Conservation (phyloP, 2,113 vertebrate species). For the Petrocephalus zakoni region DNA sequence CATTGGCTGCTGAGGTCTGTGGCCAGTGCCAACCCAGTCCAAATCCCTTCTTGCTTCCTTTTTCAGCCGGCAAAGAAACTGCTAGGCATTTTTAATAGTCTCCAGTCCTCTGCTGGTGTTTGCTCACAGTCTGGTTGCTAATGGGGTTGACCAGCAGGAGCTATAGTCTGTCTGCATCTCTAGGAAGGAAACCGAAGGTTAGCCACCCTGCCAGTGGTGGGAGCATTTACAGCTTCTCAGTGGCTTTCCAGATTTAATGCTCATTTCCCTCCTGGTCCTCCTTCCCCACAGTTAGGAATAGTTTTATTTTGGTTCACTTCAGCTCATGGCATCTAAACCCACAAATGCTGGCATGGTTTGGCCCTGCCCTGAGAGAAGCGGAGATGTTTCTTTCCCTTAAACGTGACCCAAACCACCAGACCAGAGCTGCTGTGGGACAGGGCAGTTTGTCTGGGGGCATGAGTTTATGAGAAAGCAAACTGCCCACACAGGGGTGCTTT, state of each 20-base stretch:
- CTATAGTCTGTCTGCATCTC: neutral
- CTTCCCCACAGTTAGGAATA: conserved; percentile 9
- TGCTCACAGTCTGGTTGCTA: neutral
- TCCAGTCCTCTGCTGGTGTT: neutral
- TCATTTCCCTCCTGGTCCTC: conserved; percentile 22
- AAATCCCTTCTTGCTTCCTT: neutral
- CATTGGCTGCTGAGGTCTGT: neutral
- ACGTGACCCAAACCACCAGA: conserved; percentile 10
- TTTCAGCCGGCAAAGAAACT: neutral
- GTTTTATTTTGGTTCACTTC: conserved; percentile 18
- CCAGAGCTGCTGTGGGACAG: neutral
- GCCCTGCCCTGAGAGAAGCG: neutral
- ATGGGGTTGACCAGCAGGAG: no score
- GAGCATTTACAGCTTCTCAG: neutral
- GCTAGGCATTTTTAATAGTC: neutral
- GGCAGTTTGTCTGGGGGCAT: conserved; percentile 10
- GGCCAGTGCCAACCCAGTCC: neutral
- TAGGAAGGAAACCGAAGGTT: neutral
- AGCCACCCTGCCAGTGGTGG: neutral
- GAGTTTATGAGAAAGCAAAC: neutral
- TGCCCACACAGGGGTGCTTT: neutral
- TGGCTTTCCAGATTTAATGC: conserved; percentile 10
- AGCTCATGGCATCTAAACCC: conserved; percentile 4
- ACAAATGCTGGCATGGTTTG: conserved; percentile 2
- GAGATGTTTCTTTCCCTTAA: conserved; percentile 13